phyloP scores from a whole-genome alignment of 1,140 invertebrate genomes.

The Pogonognathellus flavescens region DNA sequence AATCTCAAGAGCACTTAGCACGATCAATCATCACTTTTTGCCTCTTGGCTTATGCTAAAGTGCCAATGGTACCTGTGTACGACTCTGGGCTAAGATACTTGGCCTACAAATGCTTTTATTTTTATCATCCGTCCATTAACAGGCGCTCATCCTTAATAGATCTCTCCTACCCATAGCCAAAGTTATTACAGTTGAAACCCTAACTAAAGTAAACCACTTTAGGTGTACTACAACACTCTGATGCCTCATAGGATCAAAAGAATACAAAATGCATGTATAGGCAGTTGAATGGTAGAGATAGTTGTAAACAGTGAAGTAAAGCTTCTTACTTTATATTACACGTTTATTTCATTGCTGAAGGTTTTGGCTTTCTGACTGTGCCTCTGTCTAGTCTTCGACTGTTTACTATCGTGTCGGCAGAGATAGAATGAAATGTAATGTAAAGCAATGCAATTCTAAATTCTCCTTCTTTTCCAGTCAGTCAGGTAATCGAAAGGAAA shows the following conservation, averaged over 20 bases:
- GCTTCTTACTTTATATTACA: slow-evolving; percentile 1
- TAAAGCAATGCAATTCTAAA: slow-evolving; percentile 15
- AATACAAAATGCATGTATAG: neutral
- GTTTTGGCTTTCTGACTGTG: neutral
- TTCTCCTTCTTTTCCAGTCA: neutral
- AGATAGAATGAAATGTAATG: neutral
- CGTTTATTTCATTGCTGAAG: neutral
- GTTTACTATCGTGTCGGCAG: no score
- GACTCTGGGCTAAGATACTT: slow-evolving; percentile 11
- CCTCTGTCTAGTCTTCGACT: no score
- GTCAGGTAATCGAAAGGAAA: slow-evolving; percentile 42
- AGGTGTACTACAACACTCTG: no score
- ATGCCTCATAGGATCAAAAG: neutral
- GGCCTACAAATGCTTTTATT: slow-evolving; percentile 61
- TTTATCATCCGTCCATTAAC: slow-evolving; percentile 55
- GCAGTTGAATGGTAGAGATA: no score
- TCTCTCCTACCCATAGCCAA: neutral
- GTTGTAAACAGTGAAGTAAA: neutral
- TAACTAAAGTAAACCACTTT: neutral
- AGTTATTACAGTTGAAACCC: neutral
- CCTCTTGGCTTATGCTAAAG: neutral
- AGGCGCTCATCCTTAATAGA: slow-evolving; percentile 6
- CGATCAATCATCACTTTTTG: slow-evolving; percentile 59
- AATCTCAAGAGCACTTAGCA: slow-evolving; percentile 57
- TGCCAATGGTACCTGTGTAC: neutral